Evolutionary conservation across 2,797 vertebrate genomes (phyloP).

Genomic region (Lepidocolaptes lacrymiger): DNA sequence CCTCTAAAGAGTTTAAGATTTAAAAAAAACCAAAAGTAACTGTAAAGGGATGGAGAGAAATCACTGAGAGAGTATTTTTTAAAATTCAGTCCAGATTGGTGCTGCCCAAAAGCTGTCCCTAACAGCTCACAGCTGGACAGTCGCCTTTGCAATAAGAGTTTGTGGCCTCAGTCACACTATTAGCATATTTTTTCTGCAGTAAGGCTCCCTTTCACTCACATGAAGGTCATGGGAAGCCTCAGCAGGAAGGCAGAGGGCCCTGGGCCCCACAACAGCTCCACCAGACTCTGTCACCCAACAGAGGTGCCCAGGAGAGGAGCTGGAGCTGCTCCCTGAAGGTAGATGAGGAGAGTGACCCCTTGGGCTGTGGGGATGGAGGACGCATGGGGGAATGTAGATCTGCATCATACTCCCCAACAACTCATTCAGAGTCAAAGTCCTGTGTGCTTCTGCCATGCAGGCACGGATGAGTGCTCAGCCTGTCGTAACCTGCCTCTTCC

Average conservation of each 20-base stretch:
- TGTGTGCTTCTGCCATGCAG: accelerated
- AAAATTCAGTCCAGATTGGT: background rate
- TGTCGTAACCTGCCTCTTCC: background rate
- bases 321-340: accelerated
- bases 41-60: background rate
- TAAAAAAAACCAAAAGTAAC: background rate
- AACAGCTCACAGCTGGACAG: background rate
- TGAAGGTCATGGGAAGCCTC: background rate
- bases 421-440: background rate
- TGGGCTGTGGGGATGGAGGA: accelerated
- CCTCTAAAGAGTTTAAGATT: background rate
- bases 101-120: background rate
- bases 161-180: background rate
- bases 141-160: background rate
- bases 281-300: background rate
- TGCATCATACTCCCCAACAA: background rate
- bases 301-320: background rate
- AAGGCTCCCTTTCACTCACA: background rate
- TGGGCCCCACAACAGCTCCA: accelerated
- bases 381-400: background rate
- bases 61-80: background rate
- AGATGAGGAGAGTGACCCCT: background rate
- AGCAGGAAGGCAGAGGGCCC: background rate
- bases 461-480: background rate
- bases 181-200: background rate